phyloP scores from a whole-genome alignment of 2,113 vertebrate species.

The Archilochus colubris region DNA sequence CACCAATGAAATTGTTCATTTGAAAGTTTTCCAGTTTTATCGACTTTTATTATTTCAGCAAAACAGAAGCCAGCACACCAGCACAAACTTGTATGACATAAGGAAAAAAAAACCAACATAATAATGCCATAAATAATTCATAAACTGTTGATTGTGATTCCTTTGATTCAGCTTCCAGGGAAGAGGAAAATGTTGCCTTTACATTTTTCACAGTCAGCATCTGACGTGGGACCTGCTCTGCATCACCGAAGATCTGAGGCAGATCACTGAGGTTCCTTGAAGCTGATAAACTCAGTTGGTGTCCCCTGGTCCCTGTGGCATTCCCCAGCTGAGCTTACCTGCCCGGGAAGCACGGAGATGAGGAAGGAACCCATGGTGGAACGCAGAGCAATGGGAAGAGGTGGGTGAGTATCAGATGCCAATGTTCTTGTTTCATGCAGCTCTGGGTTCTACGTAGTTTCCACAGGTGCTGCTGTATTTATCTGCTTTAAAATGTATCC shows the following conservation, averaged over 20 bases:
- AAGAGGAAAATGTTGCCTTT: background rate
- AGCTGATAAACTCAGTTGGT: background rate
- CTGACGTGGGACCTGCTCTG: background rate
- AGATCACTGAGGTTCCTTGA: background rate
- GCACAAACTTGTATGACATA: background rate
- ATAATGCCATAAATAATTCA: background rate
- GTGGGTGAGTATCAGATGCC: background rate
- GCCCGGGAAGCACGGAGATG: accelerated
- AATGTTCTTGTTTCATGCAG: background rate
- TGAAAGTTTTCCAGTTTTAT: background rate
- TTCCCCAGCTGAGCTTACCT: background rate
- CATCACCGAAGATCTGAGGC: background rate
- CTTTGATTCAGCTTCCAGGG: background rate
- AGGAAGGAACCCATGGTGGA: background rate
- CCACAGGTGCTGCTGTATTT: constrained; percentile 11
- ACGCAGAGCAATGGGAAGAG: background rate
- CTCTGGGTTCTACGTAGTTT: background rate
- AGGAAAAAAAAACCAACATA: background rate
- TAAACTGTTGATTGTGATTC: background rate
- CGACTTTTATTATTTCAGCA: constrained; percentile 49
- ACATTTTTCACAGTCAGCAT: background rate
- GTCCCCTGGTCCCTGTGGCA: background rate
- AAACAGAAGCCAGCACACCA: constrained; percentile 3
- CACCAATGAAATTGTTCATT: background rate
- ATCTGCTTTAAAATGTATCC: constrained; percentile 24